Base-by-base conservation (phyloP, 2,113 vertebrate species). In the Centropristis striata region DNA sequence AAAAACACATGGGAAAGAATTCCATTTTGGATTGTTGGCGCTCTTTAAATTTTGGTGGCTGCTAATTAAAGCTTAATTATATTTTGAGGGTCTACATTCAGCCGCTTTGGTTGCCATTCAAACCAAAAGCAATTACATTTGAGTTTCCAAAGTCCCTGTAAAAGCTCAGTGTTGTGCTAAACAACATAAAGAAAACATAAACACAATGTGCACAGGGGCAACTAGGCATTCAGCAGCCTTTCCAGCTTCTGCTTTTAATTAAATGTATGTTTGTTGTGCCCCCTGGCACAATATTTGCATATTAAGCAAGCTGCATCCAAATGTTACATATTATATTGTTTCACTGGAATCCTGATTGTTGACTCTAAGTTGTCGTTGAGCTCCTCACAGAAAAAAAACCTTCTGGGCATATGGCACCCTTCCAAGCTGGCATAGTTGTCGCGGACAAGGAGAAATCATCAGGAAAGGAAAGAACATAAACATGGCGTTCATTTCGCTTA, bases 241-340 rank as follows among this genome's bases (percentile, higher is more conserved):
- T 47, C 7, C 28, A 58, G 23, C 20, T 66, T 76, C 75, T 83
- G 84, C 37, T 76, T 87, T 69, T 81, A 86, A 91, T 88, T 83
- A 90, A 84, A 84, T 74, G 21, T 78, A 73, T 81, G 27, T 44
- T 59, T 78, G 39, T 41, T 74, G 65, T 80, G 36, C 59, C 73
- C 53, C 16, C 15, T 50, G 70, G 76, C 57, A 69, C 36, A 57
- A 15, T 60, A 86, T 85, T 73, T 85, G 66, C 71, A 87, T 84
- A 71, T 74, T 36, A 37, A 67, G 61, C 84, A 81, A 42, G 32
- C 46, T 39, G 4, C 23, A 65, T 67, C 68, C 49, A 86, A 81
- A 78, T 73, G 44, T 55, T 80, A 70, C 57, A 72, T 66, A 68
- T 79, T 78, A 83, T 75, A 82, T 78, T 37, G 61, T 71, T 75